Evolutionary conservation across 2,888 invertebrate genomes (phyloP).

Genomic region (Ichneumoninae sp.): DNA sequence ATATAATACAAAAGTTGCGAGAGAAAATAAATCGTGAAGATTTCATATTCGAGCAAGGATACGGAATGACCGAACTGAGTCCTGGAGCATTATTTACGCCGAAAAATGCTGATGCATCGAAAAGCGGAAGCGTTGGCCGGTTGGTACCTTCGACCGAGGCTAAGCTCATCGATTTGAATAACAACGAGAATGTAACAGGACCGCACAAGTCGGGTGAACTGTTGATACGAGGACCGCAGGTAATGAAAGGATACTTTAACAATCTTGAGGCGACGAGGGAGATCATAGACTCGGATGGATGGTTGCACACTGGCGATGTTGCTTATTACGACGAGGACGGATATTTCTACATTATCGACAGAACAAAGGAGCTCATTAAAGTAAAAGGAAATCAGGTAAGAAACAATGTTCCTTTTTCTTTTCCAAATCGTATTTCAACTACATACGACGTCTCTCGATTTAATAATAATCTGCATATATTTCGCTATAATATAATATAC

Average conservation of each 20-base stretch:
- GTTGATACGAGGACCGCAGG: slow-evolving; percentile 90
- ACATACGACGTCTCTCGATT: slow-evolving; percentile 43
- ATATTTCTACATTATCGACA: slow-evolving; percentile 91
- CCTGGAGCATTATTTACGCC: slow-evolving; percentile 88
- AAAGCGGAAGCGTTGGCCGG: slow-evolving; percentile 89
- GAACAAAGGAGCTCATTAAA: slow-evolving; percentile 93
- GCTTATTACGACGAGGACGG: slow-evolving; percentile 91
- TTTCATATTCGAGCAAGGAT: slow-evolving; percentile 85
- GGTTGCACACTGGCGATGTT: slow-evolving; percentile 93
- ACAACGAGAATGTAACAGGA: slow-evolving; percentile 85
- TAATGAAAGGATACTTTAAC: slow-evolving; percentile 93
- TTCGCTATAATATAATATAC: slow-evolving; percentile 83
- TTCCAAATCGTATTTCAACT: slow-evolving; percentile 17
- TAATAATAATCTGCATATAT: slow-evolving; percentile 81
- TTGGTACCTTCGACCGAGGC: slow-evolving; percentile 89
- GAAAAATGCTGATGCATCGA: slow-evolving; percentile 86
- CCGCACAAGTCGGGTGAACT: slow-evolving; percentile 90
- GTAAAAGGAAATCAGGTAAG: slow-evolving; percentile 93
- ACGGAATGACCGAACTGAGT: slow-evolving; percentile 90
- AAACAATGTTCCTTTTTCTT: slow-evolving; percentile 49
- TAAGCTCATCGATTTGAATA: slow-evolving; percentile 87
- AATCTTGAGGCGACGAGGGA: slow-evolving; percentile 90
- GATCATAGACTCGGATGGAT: slow-evolving; percentile 90
- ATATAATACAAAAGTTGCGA: slow-evolving; percentile 87
- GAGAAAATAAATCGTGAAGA: slow-evolving; percentile 84